Conservation (phyloP, 1,140 invertebrate genomes). For the Neoseiulus cucumeris region DNA sequence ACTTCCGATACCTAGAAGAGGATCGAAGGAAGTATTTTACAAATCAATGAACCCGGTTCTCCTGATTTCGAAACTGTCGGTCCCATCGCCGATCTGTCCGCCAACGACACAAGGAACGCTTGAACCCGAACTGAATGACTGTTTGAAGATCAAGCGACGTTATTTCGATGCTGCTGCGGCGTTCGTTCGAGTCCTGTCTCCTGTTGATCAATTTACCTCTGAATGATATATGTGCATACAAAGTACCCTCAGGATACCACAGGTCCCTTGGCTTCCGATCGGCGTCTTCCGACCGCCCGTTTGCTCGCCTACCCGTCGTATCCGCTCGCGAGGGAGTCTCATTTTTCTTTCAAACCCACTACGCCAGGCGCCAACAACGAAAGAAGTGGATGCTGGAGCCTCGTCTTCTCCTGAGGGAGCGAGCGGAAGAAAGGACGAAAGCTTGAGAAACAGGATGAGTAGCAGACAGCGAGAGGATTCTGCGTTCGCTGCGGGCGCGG, state of each 20-base stretch:
- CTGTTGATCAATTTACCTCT: slow-evolving; percentile 11
- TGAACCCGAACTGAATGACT: too few species aligned
- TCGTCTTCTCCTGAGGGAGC: neutral
- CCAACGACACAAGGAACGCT: too few species aligned
- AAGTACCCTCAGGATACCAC: slow-evolving; percentile 10
- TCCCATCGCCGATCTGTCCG: too few species aligned
- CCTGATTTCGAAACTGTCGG: too few species aligned
- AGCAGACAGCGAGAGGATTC: neutral
- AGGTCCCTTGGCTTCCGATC: neutral
- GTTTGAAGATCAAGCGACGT: too few species aligned
- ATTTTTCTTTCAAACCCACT: slow-evolving; percentile 9
- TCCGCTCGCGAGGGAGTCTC: neutral
- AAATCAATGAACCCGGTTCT: too few species aligned
- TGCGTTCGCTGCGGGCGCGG: neutral
- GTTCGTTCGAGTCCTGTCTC: neutral
- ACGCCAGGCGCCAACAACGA: neutral
- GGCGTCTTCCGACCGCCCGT: neutral
- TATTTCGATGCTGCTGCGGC: too few species aligned
- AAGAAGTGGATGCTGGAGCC: neutral
- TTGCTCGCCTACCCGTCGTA: neutral
- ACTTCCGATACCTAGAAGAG: too few species aligned
- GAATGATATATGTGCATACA: slow-evolving; percentile 11
- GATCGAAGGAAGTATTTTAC: too few species aligned
- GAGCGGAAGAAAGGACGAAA: neutral
- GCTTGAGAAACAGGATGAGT: neutral